Evolutionary conservation across 2,113 vertebrate genomes (phyloP), one percentile per base, ranked within the genome.

Genomic region (Anoura caudifer): DNA sequence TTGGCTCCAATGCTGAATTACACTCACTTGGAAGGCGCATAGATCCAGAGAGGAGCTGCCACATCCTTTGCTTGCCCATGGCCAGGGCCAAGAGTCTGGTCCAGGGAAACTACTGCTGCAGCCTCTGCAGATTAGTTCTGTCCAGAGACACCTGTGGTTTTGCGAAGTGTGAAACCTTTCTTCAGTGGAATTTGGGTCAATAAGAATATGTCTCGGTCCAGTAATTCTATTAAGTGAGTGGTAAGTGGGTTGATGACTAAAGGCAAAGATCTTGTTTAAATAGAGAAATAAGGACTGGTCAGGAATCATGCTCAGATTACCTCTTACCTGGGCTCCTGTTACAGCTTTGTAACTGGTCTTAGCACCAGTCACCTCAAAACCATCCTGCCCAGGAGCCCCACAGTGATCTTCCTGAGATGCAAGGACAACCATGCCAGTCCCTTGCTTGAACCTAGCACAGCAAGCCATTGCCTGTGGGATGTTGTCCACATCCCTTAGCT

Each of bases 1-100:
- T 97, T 94, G 59, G 75, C 72, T 96, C 73, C 45, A 63, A 50
- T 5, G 33, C 52, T 77, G 76, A 82, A 90, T 90, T 94, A 61
- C 24, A 1, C 43, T 76, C 52, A 82, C 87, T 93, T 84, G 84
- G 94, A 91, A 91, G 50, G 67, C 3, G 1, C 26, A n/a, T 81
- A 73, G 85, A 87, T 92, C 28, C 33, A 75, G 69, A 33, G 9
- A 15, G 50, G 47, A 81, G 54, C 54, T 95, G 63, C 81, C 96
- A 59, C 81, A 63, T 76, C 43, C 26, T 2, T 83, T 87, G 22
- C 26, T 84, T 56, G 17, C 75, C 63, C 80, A 22, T 33, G 45
- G 67, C 17, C 36, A 41, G 52, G 36, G 67, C 15, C 16, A 14
- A 80, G 4, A 67, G 33, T 31, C 69, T 72, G 41, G 19, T 16